Evolutionary conservation across 2,888 invertebrate genomes (phyloP).

Genomic region (Balanococcus diminutus): DNA sequence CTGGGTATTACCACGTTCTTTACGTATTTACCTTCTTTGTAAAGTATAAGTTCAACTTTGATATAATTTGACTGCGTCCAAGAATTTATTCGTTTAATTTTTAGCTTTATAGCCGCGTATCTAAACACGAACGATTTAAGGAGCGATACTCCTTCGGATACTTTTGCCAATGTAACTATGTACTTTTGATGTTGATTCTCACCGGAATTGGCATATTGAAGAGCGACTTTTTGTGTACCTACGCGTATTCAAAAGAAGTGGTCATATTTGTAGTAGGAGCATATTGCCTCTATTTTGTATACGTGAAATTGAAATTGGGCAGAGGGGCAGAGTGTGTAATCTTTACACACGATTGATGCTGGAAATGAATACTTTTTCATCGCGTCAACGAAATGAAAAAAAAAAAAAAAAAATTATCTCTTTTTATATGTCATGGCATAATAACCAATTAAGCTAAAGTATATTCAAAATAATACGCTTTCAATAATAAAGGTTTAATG

Average conservation of each 20-base stretch:
- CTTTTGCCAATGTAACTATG: neutral
- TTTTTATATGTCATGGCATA: too few species aligned
- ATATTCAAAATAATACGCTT: too few species aligned
- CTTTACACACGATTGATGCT: too few species aligned
- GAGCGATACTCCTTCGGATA: neutral
- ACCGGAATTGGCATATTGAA: neutral
- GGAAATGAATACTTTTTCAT: too few species aligned
- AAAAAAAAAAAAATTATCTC: too few species aligned
- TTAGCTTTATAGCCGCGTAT: conserved; percentile 5
- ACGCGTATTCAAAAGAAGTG: neutral
- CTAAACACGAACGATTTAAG: neutral
- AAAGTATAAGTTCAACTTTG: conserved; percentile 1
- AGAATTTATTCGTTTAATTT: conserved; percentile 19
- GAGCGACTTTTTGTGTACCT: neutral
- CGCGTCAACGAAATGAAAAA: too few species aligned
- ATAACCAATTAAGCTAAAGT: too few species aligned
- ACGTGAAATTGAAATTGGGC: too few species aligned
- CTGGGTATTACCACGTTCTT: conserved; percentile 1
- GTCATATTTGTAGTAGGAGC: too few species aligned
- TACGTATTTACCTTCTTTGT: conserved; percentile 1
- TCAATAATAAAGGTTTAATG: too few species aligned
- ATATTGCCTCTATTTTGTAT: too few species aligned
- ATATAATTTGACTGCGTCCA: conserved; percentile 4
- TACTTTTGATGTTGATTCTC: neutral
- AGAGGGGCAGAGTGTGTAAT: too few species aligned